Conservation (phyloP, 2,888 invertebrate species). For the Melikaiella ostensackeni region DNA sequence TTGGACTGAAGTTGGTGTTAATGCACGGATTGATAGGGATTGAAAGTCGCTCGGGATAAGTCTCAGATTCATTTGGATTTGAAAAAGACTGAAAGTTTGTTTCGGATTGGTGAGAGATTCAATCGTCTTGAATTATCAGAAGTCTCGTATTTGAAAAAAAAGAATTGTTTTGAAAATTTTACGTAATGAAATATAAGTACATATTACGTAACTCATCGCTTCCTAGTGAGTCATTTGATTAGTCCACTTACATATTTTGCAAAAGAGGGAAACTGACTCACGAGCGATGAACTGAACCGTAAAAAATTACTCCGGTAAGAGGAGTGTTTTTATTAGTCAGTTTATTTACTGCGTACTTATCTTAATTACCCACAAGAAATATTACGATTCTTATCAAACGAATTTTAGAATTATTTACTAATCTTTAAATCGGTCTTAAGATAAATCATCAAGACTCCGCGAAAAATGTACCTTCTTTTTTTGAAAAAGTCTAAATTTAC, state of each 20-base stretch:
- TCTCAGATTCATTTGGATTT: too few species aligned
- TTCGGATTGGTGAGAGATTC: too few species aligned
- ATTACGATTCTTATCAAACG: neutral
- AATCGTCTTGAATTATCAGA: too few species aligned
- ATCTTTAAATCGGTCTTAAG: neutral
- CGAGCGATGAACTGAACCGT: neutral
- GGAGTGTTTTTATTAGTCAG: neutral
- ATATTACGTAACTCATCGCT: neutral
- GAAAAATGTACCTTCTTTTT: neutral
- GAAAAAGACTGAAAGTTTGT: too few species aligned
- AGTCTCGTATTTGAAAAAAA: too few species aligned
- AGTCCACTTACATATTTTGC: neutral
- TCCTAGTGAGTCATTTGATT: neutral
- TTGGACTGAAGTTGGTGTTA: too few species aligned
- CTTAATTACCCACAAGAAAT: neutral
- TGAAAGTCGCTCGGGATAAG: too few species aligned
- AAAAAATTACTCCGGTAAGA: neutral
- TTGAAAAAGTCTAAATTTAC: neutral
- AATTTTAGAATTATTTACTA: neutral
- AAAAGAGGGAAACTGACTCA: constrained; percentile 13
- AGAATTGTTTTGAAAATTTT: too few species aligned
- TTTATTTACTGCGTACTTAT: neutral
- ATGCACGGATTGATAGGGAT: too few species aligned
- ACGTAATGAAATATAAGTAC: neutral
- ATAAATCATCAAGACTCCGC: too few species aligned